Evolutionary conservation across 1,140 invertebrate genomes (phyloP), one percentile per base, ranked within the genome.

Genomic region (Triops cancriformis): DNA sequence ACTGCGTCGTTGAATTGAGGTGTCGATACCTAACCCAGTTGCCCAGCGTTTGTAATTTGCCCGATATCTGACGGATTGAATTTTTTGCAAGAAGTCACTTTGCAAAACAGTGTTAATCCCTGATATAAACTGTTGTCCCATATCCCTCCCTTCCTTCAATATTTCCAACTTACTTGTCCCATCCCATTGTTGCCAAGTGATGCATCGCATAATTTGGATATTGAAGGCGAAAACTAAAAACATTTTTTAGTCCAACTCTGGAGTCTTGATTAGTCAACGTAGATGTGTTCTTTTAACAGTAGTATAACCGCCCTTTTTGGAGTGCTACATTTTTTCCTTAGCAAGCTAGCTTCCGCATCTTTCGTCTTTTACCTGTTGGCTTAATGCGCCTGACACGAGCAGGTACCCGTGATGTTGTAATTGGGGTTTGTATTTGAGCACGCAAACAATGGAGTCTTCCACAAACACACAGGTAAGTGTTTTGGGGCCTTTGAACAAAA

Each of bases 181-280:
- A 18, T 64, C 51, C 51, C 51, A 23, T 64, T 64, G 51, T 64
- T 64, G 23, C 51, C 51, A 64, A 64, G 51, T 64, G 51, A 64
- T 64, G 51, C 51, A 64, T 64, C 23, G 51, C 51, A 64, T 64
- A 64, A 64, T 64, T 64, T 64, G 51, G 51, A 64, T 64, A 64
- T 64, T 18, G 51, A 64, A 64, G 51, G 51, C 14, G 51, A 64
- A 45, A 64, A 64, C 51, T 64, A 64, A 64, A n/a, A 37, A 64
- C 51, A 64, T 64, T 64, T 64, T 64, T 64, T 64, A 64, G 51
- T 23, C 51, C 51, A 23, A 18, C 51, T 37, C 3, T 18, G 10
- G 23, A 23, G 23, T 23, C 51, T 23, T 64, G 14, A 7, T 64
- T 64, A 64, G 51, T 64, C 23, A n/a, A 64, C 51, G 18, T 64